A percentile compares a stretch with the other conserved stretches of the same genome.
These are phyloP conservation scores for Pipra filicauda DNA, from an alignment of 2,113 vertebrate genomes.

Conservation along the genomic window DNA sequence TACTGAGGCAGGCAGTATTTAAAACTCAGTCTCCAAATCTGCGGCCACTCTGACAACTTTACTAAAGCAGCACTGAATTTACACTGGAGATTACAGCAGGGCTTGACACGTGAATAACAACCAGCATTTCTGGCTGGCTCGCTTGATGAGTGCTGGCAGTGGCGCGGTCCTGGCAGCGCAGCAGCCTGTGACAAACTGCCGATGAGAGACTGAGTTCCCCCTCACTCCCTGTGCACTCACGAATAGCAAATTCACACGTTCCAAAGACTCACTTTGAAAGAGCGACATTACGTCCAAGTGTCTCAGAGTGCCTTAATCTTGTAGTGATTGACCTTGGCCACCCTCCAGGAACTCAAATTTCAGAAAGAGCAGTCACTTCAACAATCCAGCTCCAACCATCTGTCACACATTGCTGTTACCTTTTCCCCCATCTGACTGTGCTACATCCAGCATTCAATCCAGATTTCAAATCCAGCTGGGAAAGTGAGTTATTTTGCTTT, in stretches of 20 bases:
- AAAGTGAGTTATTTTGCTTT: neutral
- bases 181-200: neutral
- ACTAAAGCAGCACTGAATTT: neutral
- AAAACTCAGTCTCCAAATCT: neutral
- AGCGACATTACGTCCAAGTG: neutral
- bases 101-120: neutral
- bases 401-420: neutral
- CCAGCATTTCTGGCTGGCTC: neutral
- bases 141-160: neutral
- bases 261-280: neutral
- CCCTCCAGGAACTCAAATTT: conserved; percentile 1
- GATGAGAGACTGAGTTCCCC: accelerated
- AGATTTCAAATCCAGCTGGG: neutral
- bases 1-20: neutral
- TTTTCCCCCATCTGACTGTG: neutral
- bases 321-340: conserved; percentile 13
- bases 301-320: neutral
- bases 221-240: neutral
- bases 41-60: accelerated
- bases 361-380: neutral
- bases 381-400: neutral
- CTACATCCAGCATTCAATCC: neutral
- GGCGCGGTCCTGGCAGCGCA: neutral
- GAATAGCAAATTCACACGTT: neutral
- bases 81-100: neutral